These are phyloP conservation scores for Gryllus longicercus DNA, from an alignment of 2,888 invertebrate genomes.

Conservation along the genomic window DNA sequence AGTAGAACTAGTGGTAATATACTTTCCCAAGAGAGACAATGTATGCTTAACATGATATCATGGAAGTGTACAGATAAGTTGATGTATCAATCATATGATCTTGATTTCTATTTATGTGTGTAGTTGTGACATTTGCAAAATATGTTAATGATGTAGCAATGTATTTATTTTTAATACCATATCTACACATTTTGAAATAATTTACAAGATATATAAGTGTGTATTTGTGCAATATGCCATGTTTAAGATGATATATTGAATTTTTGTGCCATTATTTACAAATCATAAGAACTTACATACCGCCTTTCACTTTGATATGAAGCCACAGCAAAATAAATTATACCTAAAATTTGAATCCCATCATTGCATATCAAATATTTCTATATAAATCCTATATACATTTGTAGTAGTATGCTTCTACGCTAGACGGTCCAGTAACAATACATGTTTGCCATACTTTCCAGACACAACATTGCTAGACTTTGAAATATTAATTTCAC, in stretches of 20 bases:
- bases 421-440: not conserved
- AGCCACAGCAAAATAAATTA: not conserved
- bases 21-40: not conserved
- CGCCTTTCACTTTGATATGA: constrained; percentile 1
- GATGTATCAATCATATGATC: not conserved
- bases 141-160: not conserved
- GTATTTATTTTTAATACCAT: constrained; percentile 11
- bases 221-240: constrained; percentile 8
- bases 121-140: constrained; percentile 6
- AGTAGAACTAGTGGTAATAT: not conserved
- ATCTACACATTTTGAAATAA: constrained; percentile 17
- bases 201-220: constrained; percentile 2
- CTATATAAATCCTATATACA: not conserved
- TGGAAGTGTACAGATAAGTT: not conserved
- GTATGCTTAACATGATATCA: not conserved
- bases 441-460: not conserved
- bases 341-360: not conserved
- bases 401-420: not conserved
- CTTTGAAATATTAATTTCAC: not conserved
- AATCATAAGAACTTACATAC: constrained; percentile 6
- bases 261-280: constrained; percentile 3
- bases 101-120: constrained; percentile 5
- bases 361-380: constrained; percentile 11
- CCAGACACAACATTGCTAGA: not conserved
- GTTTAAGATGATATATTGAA: not conserved